Conservation (phyloP, 92 coral and sea anemone species). For the Parazoanthus atlanticus region DNA sequence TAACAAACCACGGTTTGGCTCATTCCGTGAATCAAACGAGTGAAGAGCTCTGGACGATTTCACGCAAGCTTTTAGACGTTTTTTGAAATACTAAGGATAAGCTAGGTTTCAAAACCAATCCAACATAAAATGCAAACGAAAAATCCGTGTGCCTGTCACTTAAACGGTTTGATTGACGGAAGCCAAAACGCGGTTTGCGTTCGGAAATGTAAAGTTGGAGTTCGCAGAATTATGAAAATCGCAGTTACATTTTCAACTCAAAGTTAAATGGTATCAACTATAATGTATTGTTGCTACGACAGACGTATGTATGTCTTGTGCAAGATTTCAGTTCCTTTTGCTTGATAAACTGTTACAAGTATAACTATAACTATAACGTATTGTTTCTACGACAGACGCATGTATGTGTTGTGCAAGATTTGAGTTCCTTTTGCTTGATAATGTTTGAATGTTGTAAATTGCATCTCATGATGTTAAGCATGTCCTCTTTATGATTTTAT, state of each 20-base stretch:
- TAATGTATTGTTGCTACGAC: neutral
- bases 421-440: neutral
- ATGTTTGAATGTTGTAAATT: neutral
- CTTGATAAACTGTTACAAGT: neutral
- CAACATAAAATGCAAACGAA: constrained; percentile 6
- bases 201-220: neutral
- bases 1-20: constrained; percentile 7
- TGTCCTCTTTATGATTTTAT: neutral
- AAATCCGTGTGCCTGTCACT: neutral
- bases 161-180: neutral
- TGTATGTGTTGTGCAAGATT: too few species aligned
- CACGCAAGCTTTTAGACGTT: constrained; percentile 10
- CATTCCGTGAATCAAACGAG: constrained; percentile 2
- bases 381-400: neutral
- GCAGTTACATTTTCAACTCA: too few species aligned
- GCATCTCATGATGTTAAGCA: neutral
- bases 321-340: too few species aligned
- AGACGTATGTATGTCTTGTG: too few species aligned
- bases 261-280: neutral
- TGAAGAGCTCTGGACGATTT: neutral
- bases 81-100: neutral
- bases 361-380: constrained; percentile 10
- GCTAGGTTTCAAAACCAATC: constrained; percentile 12
- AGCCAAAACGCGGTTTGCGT: neutral
- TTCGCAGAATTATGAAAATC: too few species aligned